These are phyloP conservation scores for Cydia strobilella DNA, from an alignment of 1,140 invertebrate species.

Conservation along the genomic window DNA sequence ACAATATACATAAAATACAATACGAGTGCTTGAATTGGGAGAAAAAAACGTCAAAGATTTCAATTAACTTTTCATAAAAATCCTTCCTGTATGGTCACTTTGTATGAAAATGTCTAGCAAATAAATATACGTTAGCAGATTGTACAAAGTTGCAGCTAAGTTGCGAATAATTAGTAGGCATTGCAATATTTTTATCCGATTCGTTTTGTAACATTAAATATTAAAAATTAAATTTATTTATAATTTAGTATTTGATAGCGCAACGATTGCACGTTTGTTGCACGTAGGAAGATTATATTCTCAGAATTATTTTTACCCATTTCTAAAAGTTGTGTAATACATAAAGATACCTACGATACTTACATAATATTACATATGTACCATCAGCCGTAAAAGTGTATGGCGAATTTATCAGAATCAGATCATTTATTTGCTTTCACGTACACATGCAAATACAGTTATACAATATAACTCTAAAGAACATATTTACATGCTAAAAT, in stretches of 20 bases:
- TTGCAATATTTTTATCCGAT: slow-evolving; percentile 7
- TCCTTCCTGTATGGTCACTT: neutral
- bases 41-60: no score
- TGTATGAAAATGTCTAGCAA: neutral
- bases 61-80: no score
- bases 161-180: slow-evolving; percentile 3
- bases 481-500: no score
- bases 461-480: no score
- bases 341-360: no score
- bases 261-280: slow-evolving; percentile 9
- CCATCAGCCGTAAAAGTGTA: no score
- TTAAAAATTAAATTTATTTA: neutral
- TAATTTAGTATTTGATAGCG: neutral
- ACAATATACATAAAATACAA: no score
- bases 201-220: neutral
- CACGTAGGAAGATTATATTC: slow-evolving; percentile 12
- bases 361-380: no score
- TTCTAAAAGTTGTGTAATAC: neutral
- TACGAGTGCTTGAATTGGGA: no score
- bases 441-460: no score
- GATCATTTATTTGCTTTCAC: no score
- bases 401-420: no score
- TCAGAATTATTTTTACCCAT: neutral
- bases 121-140: neutral
- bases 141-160: neutral